Conservation (phyloP, 2,888 invertebrate species). For the Chloroclysta siterata region DNA sequence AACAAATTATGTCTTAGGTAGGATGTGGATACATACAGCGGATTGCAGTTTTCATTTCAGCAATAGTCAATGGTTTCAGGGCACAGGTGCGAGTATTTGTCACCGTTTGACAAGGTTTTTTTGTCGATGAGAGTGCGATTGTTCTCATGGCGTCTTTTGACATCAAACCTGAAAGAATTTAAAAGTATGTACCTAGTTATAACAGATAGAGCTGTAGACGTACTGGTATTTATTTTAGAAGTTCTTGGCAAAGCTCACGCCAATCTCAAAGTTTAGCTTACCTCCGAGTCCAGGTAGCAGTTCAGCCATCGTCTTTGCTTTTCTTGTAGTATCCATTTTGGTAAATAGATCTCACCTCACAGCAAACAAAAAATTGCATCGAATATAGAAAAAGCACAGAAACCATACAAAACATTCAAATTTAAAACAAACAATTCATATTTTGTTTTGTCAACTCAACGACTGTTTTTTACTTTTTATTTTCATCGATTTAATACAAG, state of each 20-base stretch:
- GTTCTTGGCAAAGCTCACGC: no score
- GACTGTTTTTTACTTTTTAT: not conserved
- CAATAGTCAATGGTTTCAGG: constrained; percentile 64
- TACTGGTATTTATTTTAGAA: no score
- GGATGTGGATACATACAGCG: constrained; percentile 49
- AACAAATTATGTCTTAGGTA: not conserved
- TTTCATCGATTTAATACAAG: no score
- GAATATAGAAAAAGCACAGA: constrained; percentile 29
- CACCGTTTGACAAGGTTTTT: constrained; percentile 56
- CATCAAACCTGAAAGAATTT: constrained; percentile 56
- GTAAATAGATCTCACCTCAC: constrained; percentile 11
- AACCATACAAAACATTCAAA: constrained; percentile 18
- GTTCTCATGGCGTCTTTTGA: constrained; percentile 56
- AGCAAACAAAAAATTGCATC: constrained; percentile 13
- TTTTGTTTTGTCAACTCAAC: constrained; percentile 14
- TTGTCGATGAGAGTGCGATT: constrained; percentile 56
- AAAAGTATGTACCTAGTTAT: not conserved
- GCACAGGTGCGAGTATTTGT: constrained; percentile 55
- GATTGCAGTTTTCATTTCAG: constrained; percentile 64
- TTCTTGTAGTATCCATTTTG: constrained; percentile 57
- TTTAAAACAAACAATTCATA: constrained; percentile 36
- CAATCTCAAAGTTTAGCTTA: not conserved
- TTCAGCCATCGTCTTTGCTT: constrained; percentile 68
- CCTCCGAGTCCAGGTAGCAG: constrained; percentile 61
- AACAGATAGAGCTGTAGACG: no score